Percentiles rank a stretch among this genome's conserved stretches.
These are phyloP conservation scores for Diadromus collaris DNA, from an alignment of 2,888 invertebrate genomes.

Conservation along the genomic window DNA sequence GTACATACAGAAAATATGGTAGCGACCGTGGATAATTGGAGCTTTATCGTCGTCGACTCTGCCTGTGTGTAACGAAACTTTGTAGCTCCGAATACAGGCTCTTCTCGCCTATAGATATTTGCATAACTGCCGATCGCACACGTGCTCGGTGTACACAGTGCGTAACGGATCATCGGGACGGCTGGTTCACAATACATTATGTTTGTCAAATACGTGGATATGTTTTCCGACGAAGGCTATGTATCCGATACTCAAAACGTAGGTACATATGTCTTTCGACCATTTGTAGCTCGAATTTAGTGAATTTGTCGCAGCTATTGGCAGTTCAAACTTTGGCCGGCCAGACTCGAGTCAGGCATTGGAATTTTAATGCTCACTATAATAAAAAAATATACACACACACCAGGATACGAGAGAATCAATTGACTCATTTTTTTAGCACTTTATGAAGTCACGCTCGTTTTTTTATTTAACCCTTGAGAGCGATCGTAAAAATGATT, in stretches of 20 bases:
- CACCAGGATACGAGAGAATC: not conserved
- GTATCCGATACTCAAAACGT: conserved; percentile 65
- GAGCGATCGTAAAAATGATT: not conserved
- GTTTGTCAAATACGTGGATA: conserved; percentile 70
- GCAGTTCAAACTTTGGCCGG: not conserved
- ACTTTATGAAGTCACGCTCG: not conserved
- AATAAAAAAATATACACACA: not conserved
- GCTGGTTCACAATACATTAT: conserved; percentile 53
- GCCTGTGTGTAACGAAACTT: conserved; percentile 10
- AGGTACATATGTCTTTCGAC: conserved; percentile 53
- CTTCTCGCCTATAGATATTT: conserved; percentile 48
- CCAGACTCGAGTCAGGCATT: not conserved
- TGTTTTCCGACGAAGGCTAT: conserved; percentile 71
- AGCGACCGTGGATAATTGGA: conserved; percentile 23
- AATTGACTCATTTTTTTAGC: conserved; percentile 2
- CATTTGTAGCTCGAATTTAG: conserved; percentile 1
- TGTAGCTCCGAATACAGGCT: not conserved
- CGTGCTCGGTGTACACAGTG: conserved; percentile 4
- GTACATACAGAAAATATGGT: conserved; percentile 11
- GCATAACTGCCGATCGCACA: conserved; percentile 45
- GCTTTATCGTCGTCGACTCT: conserved; percentile 28
- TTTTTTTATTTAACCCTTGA: not conserved
- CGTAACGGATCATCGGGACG: conserved; percentile 13
- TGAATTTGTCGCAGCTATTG: not conserved
- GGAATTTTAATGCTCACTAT: not conserved